These are phyloP conservation scores for Erpetoichthys calabaricus DNA, from an alignment of 2,797 vertebrate genomes.

Conservation along the genomic window DNA sequence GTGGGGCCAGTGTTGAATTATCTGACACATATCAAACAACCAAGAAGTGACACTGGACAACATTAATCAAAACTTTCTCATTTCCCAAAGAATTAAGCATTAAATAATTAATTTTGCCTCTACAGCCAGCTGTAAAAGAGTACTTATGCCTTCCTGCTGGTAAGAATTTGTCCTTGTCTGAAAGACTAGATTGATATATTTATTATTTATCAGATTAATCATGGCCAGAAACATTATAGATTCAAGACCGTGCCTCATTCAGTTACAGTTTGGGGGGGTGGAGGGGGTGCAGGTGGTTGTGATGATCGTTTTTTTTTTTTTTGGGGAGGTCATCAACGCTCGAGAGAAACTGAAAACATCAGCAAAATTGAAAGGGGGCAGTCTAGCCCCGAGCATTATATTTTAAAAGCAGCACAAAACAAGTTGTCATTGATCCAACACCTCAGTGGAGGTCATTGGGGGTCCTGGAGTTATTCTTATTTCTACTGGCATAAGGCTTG, in stretches of 20 bases:
- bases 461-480: conserved; percentile 59
- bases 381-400: conserved; percentile 34
- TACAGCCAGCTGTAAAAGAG: conserved; percentile 86
- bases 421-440: conserved; percentile 47
- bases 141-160: conserved; percentile 84
- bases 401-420: conserved; percentile 23
- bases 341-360: conserved; percentile 32
- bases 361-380: conserved; percentile 27
- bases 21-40: conserved; percentile 96
- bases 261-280: conserved; percentile 30
- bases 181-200: conserved; percentile 99
- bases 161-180: conserved; percentile 99
- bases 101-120: conserved; percentile 97
- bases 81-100: conserved; percentile 97
- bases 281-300: conserved; percentile 28
- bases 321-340: conserved; percentile 43
- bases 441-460: conserved; percentile 39
- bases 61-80: conserved; percentile 98
- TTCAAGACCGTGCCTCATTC: conserved; percentile 61
- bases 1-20: conserved; percentile 56
- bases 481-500: conserved; percentile 55
- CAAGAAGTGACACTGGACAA: conserved; percentile 75
- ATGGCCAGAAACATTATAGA: conserved; percentile 78
- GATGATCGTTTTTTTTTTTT: conserved; percentile 30
- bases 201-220: conserved; percentile 99